Percentiles rank a stretch among this genome's conserved stretches.
Evolutionary conservation across 2,113 vertebrate species (phyloP).

Genomic region (Hippocampus guttulatus): DNA sequence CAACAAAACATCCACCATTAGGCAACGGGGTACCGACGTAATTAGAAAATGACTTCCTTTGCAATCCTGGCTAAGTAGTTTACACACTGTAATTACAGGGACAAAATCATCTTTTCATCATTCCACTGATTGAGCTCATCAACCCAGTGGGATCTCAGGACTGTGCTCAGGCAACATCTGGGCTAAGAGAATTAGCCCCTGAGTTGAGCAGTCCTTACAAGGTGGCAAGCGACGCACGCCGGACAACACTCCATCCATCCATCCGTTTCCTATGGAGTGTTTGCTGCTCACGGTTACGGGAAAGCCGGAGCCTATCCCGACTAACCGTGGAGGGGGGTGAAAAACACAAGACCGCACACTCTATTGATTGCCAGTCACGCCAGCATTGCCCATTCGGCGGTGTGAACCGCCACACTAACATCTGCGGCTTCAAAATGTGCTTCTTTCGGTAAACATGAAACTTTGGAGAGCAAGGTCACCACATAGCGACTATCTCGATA

Average conservation of each 20-base stretch:
- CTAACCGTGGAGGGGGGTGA: too few relatives aligned
- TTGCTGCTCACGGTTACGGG: not conserved
- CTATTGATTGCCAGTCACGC: not conserved
- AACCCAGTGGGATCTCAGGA: slow-evolving; percentile 90
- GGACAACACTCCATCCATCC: slow-evolving; percentile 30
- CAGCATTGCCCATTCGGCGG: not conserved
- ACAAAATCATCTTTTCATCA: slow-evolving; percentile 99
- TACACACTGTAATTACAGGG: slow-evolving; percentile 93
- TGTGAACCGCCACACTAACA: not conserved
- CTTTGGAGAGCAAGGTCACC: slow-evolving; percentile 17
- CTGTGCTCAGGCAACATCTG: slow-evolving; percentile 94
- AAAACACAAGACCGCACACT: not conserved
- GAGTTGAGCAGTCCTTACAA: slow-evolving; percentile 74
- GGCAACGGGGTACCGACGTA: slow-evolving; percentile 99
- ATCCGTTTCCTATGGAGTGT: not conserved
- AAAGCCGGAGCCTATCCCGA: not conserved
- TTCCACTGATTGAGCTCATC: slow-evolving; percentile 99
- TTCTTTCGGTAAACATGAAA: not conserved
- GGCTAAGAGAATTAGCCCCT: slow-evolving; percentile 96
- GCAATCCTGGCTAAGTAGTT: slow-evolving; percentile 99
- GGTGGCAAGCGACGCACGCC: slow-evolving; percentile 42
- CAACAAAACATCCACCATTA: slow-evolving; percentile 99
- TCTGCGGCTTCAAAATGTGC: not conserved
- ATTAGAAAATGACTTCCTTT: slow-evolving; percentile 99
- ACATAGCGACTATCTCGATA: slow-evolving; percentile 21